These are phyloP conservation scores for Colletes collaris DNA, from an alignment of 2,888 invertebrate genomes.

Conservation along the genomic window DNA sequence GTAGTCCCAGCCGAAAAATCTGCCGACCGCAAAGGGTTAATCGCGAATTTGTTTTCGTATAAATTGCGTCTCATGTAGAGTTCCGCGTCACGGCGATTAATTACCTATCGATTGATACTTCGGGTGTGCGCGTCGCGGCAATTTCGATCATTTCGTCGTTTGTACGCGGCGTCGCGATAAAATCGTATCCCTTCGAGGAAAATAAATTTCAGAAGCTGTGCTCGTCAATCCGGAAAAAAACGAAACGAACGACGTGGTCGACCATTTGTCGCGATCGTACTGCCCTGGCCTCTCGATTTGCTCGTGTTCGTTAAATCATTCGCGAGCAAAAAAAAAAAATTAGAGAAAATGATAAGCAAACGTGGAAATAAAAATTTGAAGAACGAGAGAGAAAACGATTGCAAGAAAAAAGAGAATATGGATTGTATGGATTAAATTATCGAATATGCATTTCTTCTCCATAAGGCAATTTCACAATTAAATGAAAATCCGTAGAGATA, in stretches of 20 bases:
- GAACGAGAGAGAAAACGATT: not conserved
- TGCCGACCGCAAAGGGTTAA: too few species aligned
- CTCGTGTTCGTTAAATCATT: slow-evolving; percentile 19
- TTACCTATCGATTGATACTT: slow-evolving; percentile 25
- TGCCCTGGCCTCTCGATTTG: slow-evolving; percentile 1
- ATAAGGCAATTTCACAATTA: not conserved
- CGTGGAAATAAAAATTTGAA: not conserved
- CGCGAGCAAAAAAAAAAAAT: slow-evolving; percentile 2
- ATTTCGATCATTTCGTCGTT: slow-evolving; percentile 37
- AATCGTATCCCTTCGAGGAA: slow-evolving; percentile 7
- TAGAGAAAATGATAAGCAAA: not conserved
- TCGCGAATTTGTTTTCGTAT: slow-evolving; percentile 15
- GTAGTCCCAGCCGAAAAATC: too few species aligned
- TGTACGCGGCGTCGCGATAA: slow-evolving; percentile 2
- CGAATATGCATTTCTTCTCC: too few species aligned
- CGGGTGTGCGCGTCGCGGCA: not conserved
- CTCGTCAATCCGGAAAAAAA: not conserved
- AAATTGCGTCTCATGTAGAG: not conserved
- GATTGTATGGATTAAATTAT: too few species aligned
- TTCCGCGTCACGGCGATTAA: slow-evolving; percentile 17
- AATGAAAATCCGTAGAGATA: not conserved
- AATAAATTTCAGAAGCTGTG: not conserved
- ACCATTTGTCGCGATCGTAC: slow-evolving; percentile 34
- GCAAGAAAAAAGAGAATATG: not conserved
- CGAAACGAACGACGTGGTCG: not conserved